Evolutionary conservation across 2,113 vertebrate species (phyloP), one percentile per base, ranked within the genome.

Genomic region (Chloroceryle aenea): DNA sequence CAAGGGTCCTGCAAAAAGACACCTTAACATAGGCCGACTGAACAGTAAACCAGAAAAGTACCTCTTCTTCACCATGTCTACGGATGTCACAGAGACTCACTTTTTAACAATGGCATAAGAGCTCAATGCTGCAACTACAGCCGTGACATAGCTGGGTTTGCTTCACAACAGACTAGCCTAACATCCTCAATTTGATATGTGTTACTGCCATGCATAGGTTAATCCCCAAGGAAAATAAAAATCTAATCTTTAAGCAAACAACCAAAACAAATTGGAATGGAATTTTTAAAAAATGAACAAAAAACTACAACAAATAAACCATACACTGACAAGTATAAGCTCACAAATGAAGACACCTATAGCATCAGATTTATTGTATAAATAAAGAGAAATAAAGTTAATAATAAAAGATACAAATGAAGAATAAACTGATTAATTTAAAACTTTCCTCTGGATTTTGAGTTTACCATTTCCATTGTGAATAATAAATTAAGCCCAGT

Each of bases 151-250:
- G 36, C 21, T 58, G 30, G 3, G 73, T 58, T 73, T 81, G 40
- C 4, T 2, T 79, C 36, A 38, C 26, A 75, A 21, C 2, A 85
- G 27, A 12, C 32, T 29, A 42, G 10, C 12, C 32, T 56, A 36
- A 73, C 6, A 34, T 25, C 8, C 23, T 56, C 4, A 3, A 15
- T 61, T 64, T 72, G 19, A 14, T 56, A 47, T 0, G 0, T 25
- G 23, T 34, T 68, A 56, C 23, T 59, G 14, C 10, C 22, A 45
- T 8, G 11, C 10, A 27, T 4, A 45, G 7, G 22, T 64, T 62
- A 64, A 76, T 21, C 6, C 16, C 30, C 77, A 69, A 74, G 0
- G 1, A 83, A 93, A 87, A 72, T 13, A 1, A 85, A 89, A 87
- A 72, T 71, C 9, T 32, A 9, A 22, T 48, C 14, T 40, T 82